Base-by-base conservation (phyloP, 2,888 invertebrate genomes). In the Bedellia somnulentella region DNA sequence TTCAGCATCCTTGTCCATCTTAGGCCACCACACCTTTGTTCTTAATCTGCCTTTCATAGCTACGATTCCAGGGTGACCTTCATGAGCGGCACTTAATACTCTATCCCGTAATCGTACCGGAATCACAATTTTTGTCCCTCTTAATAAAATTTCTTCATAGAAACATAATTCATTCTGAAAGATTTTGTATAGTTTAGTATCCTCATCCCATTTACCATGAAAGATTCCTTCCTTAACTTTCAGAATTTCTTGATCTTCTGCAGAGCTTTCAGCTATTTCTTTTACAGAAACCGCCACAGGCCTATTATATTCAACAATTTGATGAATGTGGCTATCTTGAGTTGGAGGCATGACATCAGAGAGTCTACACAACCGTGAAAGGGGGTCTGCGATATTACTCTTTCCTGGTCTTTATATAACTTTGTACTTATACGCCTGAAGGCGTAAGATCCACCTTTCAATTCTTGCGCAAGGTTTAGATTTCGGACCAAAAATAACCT, bases 61-160 rank as follows among this genome's bases (percentile, higher is more conserved):
- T 0, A 46, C 48, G 2, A 51, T 47, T 2, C 53, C 54, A 1
- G 52, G 54, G 24, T 59, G 56, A 36, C 57, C 51, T 35, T 51
- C 41, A 36, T 49, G 49, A 3, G 45, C 46, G 22, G 44, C 30
- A 14, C 35, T 26, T 18, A 52, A 27, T 5, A 45, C 38, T 21
- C 29, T 6, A 24, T 13, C 9, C 4, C 29, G 21, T 10, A 29
- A 11, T 13, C 8, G 11, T 11, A 4, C 9, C 10, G 44, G 45
- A 4, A 46, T 36, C 4, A 46, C 39, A 9, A 46, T 41, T 32
- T 31, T 35, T 2, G 15, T 37, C 1, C 42, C 39, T 32, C 42
- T 30, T n/a, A 41, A 24, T n/a, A 43, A 10, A 15, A 41, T 39
- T 11, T 40, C 32, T 1, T 35, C 45, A 15, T 42, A 32, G 10